These are phyloP conservation scores for Cricetomys ansorgei DNA, from an alignment of 2,113 vertebrate genomes.

Conservation along the genomic window DNA sequence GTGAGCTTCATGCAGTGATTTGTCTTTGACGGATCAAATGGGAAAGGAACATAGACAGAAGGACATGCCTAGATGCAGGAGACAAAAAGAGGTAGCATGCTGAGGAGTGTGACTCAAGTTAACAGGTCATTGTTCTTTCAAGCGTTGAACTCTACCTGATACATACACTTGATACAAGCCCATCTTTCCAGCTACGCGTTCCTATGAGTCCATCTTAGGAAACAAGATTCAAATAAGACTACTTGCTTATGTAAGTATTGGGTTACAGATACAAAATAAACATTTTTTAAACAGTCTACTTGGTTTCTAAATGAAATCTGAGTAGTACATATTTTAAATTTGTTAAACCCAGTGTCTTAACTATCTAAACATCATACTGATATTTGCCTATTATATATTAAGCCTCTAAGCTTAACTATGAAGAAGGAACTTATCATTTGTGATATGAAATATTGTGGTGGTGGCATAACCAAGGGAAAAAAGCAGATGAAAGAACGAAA, in stretches of 20 bases:
- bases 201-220: neutral
- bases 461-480: neutral
- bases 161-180: neutral
- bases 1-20: neutral
- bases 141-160: neutral
- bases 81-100: neutral
- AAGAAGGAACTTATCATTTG: neutral
- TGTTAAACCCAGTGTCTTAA: neutral
- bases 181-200: neutral
- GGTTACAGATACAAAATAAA: neutral
- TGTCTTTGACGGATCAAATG: neutral
- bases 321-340: neutral
- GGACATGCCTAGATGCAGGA: neutral
- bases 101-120: no score
- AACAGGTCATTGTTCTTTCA: neutral
- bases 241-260: neutral
- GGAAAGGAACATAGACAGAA: neutral
- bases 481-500: neutral
- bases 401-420: neutral
- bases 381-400: neutral
- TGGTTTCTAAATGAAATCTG: neutral
- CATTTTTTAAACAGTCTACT: fast-evolving
- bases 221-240: neutral
- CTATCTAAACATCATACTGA: neutral
- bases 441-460: neutral